Conservation (phyloP, 1,140 invertebrate species). For the Telenomus remus region DNA sequence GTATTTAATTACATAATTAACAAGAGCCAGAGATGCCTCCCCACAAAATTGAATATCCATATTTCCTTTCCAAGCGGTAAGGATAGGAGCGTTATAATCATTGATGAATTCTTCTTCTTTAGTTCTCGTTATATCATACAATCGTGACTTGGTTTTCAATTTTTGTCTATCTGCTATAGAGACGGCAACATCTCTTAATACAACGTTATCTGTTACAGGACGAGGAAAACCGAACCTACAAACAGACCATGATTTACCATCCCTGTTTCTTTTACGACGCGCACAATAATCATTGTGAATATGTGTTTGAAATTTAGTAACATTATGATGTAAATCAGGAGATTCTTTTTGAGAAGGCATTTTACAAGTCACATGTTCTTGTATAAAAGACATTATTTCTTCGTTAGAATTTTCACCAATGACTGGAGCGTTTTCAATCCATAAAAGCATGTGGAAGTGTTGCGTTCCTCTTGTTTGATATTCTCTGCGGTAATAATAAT, state of each 20-base stretch:
- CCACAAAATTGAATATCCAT: background rate
- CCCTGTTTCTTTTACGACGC: background rate
- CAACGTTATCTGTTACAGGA: background rate
- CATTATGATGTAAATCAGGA: background rate
- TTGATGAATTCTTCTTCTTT: background rate
- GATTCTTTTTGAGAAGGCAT: background rate
- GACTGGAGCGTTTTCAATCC: conserved; percentile 29
- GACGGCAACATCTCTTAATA: background rate
- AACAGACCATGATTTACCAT: background rate
- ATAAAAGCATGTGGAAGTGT: background rate
- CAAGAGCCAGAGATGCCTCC: background rate
- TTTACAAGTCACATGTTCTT: background rate
- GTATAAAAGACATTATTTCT: background rate
- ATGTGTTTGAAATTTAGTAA: background rate
- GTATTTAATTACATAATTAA: background rate
- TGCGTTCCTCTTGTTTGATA: conserved; percentile 40
- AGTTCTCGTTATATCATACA: background rate
- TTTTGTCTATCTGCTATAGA: background rate
- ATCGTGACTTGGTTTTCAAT: background rate
- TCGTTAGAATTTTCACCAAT: background rate
- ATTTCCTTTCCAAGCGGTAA: background rate
- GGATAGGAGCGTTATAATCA: background rate
- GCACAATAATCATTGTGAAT: background rate
- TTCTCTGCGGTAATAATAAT: conserved; percentile 49
- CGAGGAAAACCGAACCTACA: background rate